Conservation (phyloP, 2,113 vertebrate species). For the Castor canadensis region DNA sequence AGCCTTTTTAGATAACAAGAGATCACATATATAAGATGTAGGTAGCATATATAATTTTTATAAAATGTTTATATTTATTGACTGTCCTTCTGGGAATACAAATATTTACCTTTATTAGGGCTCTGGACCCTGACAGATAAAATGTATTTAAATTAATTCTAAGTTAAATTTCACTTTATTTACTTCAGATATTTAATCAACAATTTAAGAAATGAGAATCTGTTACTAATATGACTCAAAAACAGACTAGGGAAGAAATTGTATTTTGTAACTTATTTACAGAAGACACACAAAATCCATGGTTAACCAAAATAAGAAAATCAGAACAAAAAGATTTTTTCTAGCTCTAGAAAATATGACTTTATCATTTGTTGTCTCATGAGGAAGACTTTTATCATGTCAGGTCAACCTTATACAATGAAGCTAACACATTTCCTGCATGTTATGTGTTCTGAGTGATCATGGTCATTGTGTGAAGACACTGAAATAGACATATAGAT, state of each 20-base stretch:
- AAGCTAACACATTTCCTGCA: background rate
- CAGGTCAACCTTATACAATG: background rate
- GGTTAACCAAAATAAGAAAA: background rate
- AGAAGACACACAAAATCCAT: background rate
- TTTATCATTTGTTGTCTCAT: background rate
- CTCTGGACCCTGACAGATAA: background rate
- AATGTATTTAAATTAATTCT: background rate
- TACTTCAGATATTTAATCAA: constrained; percentile 41
- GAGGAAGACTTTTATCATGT: background rate
- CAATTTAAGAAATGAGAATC: background rate
- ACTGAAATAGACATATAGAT: background rate
- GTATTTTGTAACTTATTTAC: background rate
- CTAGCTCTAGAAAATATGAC: background rate
- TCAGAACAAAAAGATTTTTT: background rate
- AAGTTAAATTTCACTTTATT: background rate
- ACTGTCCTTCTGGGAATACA: background rate
- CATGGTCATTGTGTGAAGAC: background rate
- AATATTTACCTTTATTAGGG: background rate
- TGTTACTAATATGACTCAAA: background rate
- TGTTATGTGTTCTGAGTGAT: background rate
- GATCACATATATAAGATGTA: background rate
- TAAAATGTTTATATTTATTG: background rate
- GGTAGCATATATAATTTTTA: too few species aligned
- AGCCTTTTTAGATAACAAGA: background rate
- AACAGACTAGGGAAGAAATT: background rate